phyloP scores from a whole-genome alignment of 2,113 vertebrate genomes.

The Empidonax traillii region DNA sequence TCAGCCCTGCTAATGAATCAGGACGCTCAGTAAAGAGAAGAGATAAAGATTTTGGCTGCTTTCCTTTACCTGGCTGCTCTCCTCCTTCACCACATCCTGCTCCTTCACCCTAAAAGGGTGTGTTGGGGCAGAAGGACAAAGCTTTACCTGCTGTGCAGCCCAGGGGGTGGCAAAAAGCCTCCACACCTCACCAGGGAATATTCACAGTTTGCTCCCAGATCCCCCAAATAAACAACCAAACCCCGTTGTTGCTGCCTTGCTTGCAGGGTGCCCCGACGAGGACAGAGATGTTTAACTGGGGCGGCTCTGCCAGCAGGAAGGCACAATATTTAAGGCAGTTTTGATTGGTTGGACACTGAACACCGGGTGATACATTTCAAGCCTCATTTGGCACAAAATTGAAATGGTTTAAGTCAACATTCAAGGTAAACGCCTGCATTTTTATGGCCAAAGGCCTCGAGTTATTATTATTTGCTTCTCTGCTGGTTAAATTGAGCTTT shows the following conservation, averaged over 20 bases:
- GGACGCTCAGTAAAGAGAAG: conserved; percentile 58
- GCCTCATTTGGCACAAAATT: conserved; percentile 71
- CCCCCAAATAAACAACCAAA: not conserved
- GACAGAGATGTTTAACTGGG: not conserved
- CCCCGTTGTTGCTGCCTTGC: not conserved
- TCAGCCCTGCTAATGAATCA: conserved; percentile 73
- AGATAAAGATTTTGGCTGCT: not conserved
- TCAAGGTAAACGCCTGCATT: conserved; percentile 66
- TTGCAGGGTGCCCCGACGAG: not conserved
- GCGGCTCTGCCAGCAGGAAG: not conserved
- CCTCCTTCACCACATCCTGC: not conserved
- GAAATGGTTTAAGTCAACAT: conserved; percentile 67
- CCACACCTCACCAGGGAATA: not conserved
- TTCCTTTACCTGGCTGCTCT: not conserved
- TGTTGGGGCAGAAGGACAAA: not conserved
- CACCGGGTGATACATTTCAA: conserved; percentile 63
- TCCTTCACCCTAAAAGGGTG: not conserved
- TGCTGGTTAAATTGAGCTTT: conserved; percentile 61
- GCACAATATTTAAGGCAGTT: conserved; percentile 43
- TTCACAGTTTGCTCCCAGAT: not conserved
- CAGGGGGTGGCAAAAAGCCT: conserved; percentile 1
- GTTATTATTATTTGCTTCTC: conserved; percentile 64
- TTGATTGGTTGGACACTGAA: conserved; percentile 41
- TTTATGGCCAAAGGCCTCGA: conserved; percentile 60
- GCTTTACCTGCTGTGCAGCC: not conserved